These are phyloP conservation scores for Apamea monoglypha DNA, from an alignment of 2,888 invertebrate species.

Conservation along the genomic window DNA sequence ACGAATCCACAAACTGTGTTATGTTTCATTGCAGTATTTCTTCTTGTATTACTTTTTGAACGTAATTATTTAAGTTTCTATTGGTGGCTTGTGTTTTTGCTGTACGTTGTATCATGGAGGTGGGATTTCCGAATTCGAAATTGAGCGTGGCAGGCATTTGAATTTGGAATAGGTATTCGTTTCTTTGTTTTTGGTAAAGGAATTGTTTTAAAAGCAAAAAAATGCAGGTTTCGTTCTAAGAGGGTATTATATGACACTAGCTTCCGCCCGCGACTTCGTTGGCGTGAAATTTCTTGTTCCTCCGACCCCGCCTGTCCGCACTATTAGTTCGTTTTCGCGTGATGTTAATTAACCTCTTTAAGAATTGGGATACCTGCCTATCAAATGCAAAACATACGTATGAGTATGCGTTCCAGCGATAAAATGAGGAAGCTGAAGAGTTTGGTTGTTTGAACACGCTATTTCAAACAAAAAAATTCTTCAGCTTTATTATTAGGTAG, in stretches of 20 bases:
- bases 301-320: no score
- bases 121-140: slow-evolving; percentile 31
- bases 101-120: slow-evolving; percentile 13
- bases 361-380: no score
- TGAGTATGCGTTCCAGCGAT: no score
- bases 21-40: slow-evolving; percentile 60
- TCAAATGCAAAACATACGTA: no score
- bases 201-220: not conserved
- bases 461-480: no score
- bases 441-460: no score
- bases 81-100: slow-evolving; percentile 45
- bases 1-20: slow-evolving; percentile 71
- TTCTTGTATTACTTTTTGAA: slow-evolving; percentile 50
- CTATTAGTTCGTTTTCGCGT: no score
- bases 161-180: not conserved
- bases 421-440: no score
- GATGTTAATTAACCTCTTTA: no score
- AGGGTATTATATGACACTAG: not conserved
- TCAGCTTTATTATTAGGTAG: no score
- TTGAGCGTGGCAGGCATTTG: slow-evolving; percentile 30
- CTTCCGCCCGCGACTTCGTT: no score
- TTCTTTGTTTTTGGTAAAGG: not conserved
- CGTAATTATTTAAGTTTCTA: slow-evolving; percentile 66
- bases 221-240: not conserved
- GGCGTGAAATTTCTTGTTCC: no score